Percentiles rank a stretch among this genome's conserved stretches.
Evolutionary conservation across 2,888 invertebrate species (phyloP).

Genomic region (Polymixis lichenea): DNA sequence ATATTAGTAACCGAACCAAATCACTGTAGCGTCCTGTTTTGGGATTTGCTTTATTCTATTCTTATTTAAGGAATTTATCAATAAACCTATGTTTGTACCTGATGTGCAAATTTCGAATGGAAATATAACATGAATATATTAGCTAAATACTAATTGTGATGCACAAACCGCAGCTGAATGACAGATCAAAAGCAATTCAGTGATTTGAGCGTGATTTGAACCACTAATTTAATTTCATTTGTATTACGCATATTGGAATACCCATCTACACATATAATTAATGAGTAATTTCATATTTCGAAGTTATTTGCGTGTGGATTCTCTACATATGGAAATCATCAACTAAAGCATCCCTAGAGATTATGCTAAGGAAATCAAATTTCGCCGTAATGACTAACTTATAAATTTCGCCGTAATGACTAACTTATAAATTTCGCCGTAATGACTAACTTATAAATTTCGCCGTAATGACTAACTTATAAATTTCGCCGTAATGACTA

Average conservation of each 20-base stretch:
- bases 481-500: no score
- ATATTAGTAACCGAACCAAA: neutral
- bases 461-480: no score
- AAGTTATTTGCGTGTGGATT: neutral
- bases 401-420: no score
- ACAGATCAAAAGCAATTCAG: conserved; percentile 10
- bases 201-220: conserved; percentile 6
- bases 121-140: conserved; percentile 7
- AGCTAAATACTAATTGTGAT: conserved; percentile 9
- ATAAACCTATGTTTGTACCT: neutral
- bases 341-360: neutral
- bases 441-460: neutral
- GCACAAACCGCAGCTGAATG: neutral
- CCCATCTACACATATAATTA: neutral
- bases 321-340: neutral
- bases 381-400: no score
- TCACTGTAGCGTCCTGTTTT: neutral
- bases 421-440: neutral
- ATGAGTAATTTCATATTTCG: neutral
- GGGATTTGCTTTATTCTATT: neutral
- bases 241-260: neutral
- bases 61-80: neutral
- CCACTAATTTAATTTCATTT: neutral
- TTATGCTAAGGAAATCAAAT: neutral
- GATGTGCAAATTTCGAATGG: neutral